phyloP scores from a whole-genome alignment of 2,797 vertebrate species.

The Sebastes steindachneri region DNA sequence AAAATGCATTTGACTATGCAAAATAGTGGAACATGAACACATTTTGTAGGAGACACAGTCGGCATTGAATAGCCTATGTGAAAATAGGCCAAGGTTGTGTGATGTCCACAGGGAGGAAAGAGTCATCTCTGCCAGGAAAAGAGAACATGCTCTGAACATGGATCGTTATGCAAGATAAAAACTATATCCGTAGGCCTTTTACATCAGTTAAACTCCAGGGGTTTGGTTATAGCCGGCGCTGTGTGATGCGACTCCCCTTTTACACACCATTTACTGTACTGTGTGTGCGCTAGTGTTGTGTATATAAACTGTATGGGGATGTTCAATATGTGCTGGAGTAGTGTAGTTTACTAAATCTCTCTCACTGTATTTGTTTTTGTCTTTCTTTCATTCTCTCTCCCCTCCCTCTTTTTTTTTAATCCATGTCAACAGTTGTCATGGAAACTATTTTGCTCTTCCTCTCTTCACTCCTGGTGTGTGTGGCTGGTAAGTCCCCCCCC shows the following conservation, averaged over 20 bases:
- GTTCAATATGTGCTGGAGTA: neutral
- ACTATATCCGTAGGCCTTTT: conserved; percentile 2
- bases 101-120: conserved; percentile 54
- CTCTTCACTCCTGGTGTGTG: conserved; percentile 88
- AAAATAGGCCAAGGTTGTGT: conserved; percentile 71
- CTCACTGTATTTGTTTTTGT: conserved; percentile 7
- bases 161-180: conserved; percentile 35
- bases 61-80: conserved; percentile 11
- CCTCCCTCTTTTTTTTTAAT: conserved; percentile 52
- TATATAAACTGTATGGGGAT: neutral
- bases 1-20: neutral
- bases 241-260: neutral
- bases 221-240: neutral
- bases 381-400: conserved; percentile 23
- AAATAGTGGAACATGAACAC: neutral
- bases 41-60: conserved; percentile 7
- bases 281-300: neutral
- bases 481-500: conserved; percentile 84
- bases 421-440: conserved; percentile 89
- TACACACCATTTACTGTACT: neutral
- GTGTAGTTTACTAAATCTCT: neutral
- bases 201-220: conserved; percentile 22
- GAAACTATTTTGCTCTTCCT: conserved; percentile 89
- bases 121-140: conserved; percentile 47
- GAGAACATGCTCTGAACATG: conserved; percentile 46